These are phyloP conservation scores for Bombus confusus DNA, from an alignment of 1,140 invertebrate genomes.

Conservation along the genomic window DNA sequence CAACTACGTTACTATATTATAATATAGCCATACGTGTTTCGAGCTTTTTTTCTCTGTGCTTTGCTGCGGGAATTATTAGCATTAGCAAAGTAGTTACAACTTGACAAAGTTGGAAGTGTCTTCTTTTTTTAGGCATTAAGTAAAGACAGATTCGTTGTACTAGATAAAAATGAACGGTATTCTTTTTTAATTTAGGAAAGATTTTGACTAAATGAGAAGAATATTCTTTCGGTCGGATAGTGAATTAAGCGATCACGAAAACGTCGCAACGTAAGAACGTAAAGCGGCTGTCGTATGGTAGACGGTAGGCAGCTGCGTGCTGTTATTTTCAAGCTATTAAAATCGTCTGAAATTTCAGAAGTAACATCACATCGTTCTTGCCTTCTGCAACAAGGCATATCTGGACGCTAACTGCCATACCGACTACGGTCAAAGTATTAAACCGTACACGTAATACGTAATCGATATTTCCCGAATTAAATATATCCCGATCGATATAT, in stretches of 20 bases:
- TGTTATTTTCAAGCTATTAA: slow-evolving; percentile 1
- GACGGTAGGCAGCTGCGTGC: slow-evolving; percentile 43
- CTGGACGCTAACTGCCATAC: not conserved
- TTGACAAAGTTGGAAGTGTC: too few species aligned
- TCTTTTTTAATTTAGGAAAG: not conserved
- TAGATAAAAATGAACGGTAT: not conserved
- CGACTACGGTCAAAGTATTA: not conserved
- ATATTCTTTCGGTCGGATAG: not conserved
- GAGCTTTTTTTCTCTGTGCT: not conserved
- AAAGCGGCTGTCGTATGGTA: slow-evolving; percentile 50
- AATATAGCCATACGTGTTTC: not conserved
- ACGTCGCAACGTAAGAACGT: slow-evolving; percentile 20
- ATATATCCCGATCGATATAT: too few species aligned
- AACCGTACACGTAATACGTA: not conserved
- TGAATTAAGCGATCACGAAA: not conserved
- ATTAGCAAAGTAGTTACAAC: not conserved
- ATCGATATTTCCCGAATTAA: not conserved
- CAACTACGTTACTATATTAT: not conserved
- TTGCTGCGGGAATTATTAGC: not conserved
- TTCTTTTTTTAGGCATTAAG: too few species aligned
- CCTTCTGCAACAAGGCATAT: not conserved
- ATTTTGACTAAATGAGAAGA: too few species aligned
- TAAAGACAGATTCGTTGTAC: too few species aligned
- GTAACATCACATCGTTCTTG: not conserved
- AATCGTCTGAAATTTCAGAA: slow-evolving; percentile 72